Evolutionary conservation across 2,113 vertebrate species (phyloP), one percentile per base, ranked within the genome.

Genomic region (Corythaeola cristata): DNA sequence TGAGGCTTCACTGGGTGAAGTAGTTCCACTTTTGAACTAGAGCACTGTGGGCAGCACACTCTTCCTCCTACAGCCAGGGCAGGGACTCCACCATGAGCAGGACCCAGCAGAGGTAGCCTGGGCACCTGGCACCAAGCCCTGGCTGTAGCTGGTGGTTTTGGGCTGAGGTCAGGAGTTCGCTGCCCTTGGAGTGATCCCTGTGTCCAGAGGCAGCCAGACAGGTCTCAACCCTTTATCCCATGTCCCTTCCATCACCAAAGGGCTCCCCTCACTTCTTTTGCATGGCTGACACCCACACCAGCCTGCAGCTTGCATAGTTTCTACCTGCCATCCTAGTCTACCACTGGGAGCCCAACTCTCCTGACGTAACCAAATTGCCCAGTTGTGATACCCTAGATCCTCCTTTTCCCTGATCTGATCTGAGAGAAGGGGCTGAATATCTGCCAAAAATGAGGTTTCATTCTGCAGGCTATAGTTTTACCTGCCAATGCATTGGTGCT

Each of bases 271-370:
- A 7, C 15, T 69, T 69, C 30, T 84, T 91, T 62, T n/a, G 33
- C 33, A 21, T 21, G 26, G 20, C 64, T 81, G 44, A 47, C 12
- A 8, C 20, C 19, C 10, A 9, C 20, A 22, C 20, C 35, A 80
- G 2, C 30, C 27, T 78, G 44, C 67, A 59, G 45, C n/a, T 77
- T 74, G 33, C 0, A 0, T 49, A 53, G 39, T 73, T 86, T 23
- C 33, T 79, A 2, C 9, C 49, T 72, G 27, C 33, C 16, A 1
- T 58, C 30, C 28, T 50, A 26, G 30, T 81, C 37, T 23, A 39
- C 1, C 19, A 9, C 41, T 50, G 26, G 26, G 12, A 72, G 49
- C 58, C 69, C n/a, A 63, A 1, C 11, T 23, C 11, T 18, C 32
- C 41, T 50, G 45, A 19, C 27, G 15, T 35, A 80, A 71, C 13